Base-by-base conservation (phyloP, 2,888 invertebrate genomes). In the Drosophila cognata region DNA sequence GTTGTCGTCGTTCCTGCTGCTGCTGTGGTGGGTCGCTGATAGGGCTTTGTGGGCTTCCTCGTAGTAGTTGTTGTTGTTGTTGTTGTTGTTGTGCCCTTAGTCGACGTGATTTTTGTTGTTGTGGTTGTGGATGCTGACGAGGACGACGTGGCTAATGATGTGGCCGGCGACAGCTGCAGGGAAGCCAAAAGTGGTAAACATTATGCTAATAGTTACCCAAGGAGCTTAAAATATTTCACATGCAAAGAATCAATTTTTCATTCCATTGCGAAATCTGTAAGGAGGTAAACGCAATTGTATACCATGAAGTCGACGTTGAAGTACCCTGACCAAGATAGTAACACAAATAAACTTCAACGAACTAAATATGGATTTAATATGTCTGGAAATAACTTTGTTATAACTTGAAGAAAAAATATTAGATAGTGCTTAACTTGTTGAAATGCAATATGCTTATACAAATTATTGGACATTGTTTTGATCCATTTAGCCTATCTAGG, bases 241-340 rank as follows among this genome's bases (percentile, higher is more conserved):
- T 83, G 88, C 86, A 86, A 86, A 85, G 81, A 90, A 91, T 91
- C 88, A 91, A 91, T 91, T 91, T 91, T 91, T 91, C 91, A 91
- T 89, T 90, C 83, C 69, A 63, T 72, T 77, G 89, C 87, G 75
- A 82, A 91, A 72, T 88, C 87, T 84, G 63, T 46, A 51, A 56
- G 67, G 77, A 83, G 71, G 67, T 69, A 50, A 43, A 18, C 38
- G 16, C 25, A 8, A 58, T 4, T 11, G 2, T 6, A 35, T 16
- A 2, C 2, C 10, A 10, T 18, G 16, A 52, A 53, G 46, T 29
- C 68, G 61, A 74, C 46, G 1, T 38, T 10, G 1, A 25, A 2
- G 58, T 79, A 43, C 82, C 58, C 78, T 77, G 18, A 8, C 55
- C 1, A 16, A 48, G 43, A 11, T 13, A n/a, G 13, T 16, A 36